Conservation (phyloP, 2,888 invertebrate genomes). For the Abscondita cerata region DNA sequence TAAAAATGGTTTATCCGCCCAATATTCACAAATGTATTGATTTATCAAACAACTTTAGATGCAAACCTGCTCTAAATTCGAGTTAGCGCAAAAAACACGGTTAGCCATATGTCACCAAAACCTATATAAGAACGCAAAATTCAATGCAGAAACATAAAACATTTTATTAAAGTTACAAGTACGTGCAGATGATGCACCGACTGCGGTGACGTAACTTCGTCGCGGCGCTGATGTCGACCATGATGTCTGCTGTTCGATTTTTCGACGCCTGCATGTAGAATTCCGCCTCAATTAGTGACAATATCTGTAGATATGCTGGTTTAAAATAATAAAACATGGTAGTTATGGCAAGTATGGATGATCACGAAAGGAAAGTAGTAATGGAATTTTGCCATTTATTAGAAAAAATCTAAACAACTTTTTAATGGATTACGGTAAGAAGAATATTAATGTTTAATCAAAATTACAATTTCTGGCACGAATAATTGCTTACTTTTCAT, state of each 20-base stretch:
- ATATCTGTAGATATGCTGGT: conserved; percentile 28
- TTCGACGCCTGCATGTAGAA: conserved; percentile 48
- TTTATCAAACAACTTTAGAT: conserved; percentile 1
- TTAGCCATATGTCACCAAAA: too few relatives aligned
- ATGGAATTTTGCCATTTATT: conserved; percentile 95
- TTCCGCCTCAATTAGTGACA: conserved; percentile 27
- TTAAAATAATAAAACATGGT: conserved; percentile 62
- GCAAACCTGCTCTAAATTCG: conserved; percentile 13
- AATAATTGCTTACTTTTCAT: too few relatives aligned
- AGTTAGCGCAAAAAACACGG: too few relatives aligned
- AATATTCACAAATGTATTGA: conserved; percentile 15
- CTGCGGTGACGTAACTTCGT: conserved; percentile 38
- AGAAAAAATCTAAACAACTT: conserved; percentile 95
- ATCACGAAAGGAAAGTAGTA: conserved; percentile 89
- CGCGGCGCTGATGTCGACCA: conserved; percentile 50
- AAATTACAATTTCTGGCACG: too few relatives aligned
- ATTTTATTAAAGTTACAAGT: background rate
- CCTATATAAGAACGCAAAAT: too few relatives aligned
- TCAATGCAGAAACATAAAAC: background rate
- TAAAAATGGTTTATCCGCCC: background rate
- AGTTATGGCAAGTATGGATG: conserved; percentile 82
- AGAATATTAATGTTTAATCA: background rate
- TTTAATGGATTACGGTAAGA: conserved; percentile 92
- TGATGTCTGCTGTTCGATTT: conserved; percentile 58
- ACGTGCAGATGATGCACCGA: background rate